These are phyloP conservation scores for Danio kyathit DNA, from an alignment of 2,797 vertebrate genomes.

Conservation along the genomic window DNA sequence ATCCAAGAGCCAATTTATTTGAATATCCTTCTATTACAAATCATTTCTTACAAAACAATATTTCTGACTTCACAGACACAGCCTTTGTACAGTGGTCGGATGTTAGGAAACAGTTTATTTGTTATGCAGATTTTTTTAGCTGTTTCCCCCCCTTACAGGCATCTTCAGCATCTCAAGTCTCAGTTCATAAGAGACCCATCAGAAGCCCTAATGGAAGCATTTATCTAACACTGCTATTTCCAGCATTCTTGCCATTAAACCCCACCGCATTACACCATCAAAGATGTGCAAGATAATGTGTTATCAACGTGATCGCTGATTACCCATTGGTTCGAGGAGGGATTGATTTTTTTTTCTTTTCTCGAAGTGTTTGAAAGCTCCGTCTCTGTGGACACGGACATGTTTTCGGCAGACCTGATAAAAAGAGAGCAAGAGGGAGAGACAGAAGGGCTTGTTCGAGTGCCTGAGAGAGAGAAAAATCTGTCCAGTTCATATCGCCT, in stretches of 20 bases:
- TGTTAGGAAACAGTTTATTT: not conserved
- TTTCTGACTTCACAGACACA: not conserved
- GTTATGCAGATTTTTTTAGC: slow-evolving; percentile 7
- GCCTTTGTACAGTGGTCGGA: not conserved
- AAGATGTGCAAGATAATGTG: slow-evolving; percentile 58
- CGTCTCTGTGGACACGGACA: slow-evolving; percentile 33
- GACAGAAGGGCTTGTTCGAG: slow-evolving; percentile 15
- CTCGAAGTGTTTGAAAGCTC: slow-evolving; percentile 48
- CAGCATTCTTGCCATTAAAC: slow-evolving; percentile 49
- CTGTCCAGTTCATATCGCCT: slow-evolving; percentile 23
- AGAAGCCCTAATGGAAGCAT: slow-evolving; percentile 41
- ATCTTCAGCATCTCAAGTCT: slow-evolving; percentile 42
- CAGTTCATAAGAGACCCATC: slow-evolving; percentile 38
- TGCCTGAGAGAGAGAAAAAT: slow-evolving; percentile 22
- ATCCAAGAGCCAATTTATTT: not conserved
- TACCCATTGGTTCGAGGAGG: slow-evolving; percentile 47
- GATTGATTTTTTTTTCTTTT: slow-evolving; percentile 55
- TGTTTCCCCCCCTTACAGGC: slow-evolving; percentile 15
- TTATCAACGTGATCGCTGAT: slow-evolving; percentile 56
- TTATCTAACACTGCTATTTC: slow-evolving; percentile 41
- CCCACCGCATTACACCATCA: slow-evolving; percentile 55
- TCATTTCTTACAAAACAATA: not conserved
- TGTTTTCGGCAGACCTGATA: slow-evolving; percentile 19
- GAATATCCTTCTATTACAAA: no score
- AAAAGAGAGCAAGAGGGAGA: slow-evolving; percentile 2